A percentile compares a stretch with the other conserved stretches of the same genome.
These are phyloP conservation scores for Tragulus kanchil DNA, from an alignment of 2,113 vertebrate genomes.

Conservation along the genomic window DNA sequence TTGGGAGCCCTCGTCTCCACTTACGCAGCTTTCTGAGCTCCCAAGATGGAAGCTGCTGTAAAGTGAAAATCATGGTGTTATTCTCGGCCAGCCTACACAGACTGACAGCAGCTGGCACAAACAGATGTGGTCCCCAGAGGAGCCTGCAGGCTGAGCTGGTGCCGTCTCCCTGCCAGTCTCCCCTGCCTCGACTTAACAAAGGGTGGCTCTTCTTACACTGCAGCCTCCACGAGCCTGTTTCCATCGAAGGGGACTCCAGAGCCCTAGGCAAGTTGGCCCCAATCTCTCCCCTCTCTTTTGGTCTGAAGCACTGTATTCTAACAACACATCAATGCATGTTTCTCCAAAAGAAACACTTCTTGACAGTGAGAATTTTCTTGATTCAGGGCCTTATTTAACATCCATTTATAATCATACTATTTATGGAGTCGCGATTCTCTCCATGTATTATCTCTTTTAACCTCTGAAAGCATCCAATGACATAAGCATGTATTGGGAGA, in stretches of 20 bases:
- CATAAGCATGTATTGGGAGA: not conserved
- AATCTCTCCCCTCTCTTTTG: not conserved
- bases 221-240: accelerated
- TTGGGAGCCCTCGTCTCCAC: slow-evolving; percentile 66
- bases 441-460: not conserved
- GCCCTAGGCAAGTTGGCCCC: not conserved
- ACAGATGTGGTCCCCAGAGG: slow-evolving; percentile 67
- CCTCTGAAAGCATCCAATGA: not conserved
- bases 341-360: slow-evolving; percentile 22
- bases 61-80: slow-evolving; percentile 83
- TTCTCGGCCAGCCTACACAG: slow-evolving; percentile 75
- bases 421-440: not conserved
- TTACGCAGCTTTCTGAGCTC: slow-evolving; percentile 79
- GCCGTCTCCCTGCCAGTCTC: not conserved
- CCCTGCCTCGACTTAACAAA: slow-evolving; percentile 29
- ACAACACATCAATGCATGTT: not conserved
- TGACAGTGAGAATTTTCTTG: not conserved
- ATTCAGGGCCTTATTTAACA: not conserved
- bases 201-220: slow-evolving; percentile 38
- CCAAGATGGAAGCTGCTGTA: slow-evolving; percentile 83
- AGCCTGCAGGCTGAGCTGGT: slow-evolving; percentile 53
- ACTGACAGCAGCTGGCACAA: slow-evolving; percentile 74
- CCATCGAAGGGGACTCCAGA: not conserved
- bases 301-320: not conserved
- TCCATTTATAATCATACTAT: not conserved